Conservation (phyloP, 1,140 invertebrate genomes). For the Eumaeus atala region DNA sequence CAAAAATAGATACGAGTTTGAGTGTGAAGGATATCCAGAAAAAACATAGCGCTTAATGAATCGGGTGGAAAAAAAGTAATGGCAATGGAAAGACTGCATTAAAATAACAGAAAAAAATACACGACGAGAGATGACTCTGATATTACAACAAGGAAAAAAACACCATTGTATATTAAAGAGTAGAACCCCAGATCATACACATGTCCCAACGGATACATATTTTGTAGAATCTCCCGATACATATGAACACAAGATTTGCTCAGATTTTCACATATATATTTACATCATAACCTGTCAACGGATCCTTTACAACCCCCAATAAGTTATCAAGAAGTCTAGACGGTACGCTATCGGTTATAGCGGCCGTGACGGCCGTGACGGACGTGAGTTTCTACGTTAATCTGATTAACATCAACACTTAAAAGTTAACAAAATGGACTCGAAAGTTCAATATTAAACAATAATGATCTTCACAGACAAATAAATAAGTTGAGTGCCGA, state of each 20-base stretch:
- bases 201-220: not conserved
- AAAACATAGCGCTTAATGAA: no score
- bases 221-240: not conserved
- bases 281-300: not conserved
- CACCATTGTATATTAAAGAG: not conserved
- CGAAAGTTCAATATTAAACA: not conserved
- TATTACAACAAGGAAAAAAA: constrained; percentile 1
- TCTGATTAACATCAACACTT: not conserved
- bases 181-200: not conserved
- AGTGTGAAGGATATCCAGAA: no score
- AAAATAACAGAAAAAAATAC: constrained; percentile 2
- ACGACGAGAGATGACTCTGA: not conserved
- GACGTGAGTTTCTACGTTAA: no score
- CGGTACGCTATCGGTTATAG: not conserved
- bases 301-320: not conserved
- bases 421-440: not conserved
- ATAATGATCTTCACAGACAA: constrained; percentile 1
- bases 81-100: no score
- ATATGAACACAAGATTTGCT: not conserved
- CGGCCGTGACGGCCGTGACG: not conserved
- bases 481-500: not conserved
- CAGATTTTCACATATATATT: constrained; percentile 5
- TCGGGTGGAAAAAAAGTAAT: no score
- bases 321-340: constrained; percentile 1
- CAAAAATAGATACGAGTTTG: no score